Evolutionary conservation across 1,140 invertebrate species (phyloP), one percentile per base, ranked within the genome.

Genomic region (Glossosoma conforme): DNA sequence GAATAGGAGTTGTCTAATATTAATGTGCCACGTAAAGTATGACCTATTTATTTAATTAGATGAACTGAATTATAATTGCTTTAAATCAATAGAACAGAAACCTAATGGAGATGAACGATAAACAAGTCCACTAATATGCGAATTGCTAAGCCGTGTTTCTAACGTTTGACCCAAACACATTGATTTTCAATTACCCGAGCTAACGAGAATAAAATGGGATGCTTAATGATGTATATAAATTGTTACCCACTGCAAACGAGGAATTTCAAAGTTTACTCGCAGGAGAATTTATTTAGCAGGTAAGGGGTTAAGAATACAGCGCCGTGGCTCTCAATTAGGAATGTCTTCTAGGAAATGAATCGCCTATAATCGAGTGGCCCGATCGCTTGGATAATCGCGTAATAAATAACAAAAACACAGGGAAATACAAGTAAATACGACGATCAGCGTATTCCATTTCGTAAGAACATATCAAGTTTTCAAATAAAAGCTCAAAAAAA

Each of bases 131-230:
- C n/a, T n/a, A n/a, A 28, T 8, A 28, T n/a, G 24, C 24, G 24
- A 28, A 28, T 8, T n/a, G 24, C 6, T 28, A 28, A 8, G n/a
- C n/a, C 24, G 24, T 6, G 6, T n/a, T 6, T 6, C 24, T n/a
- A 6, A n/a, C 24, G 24, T n/a, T 19, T 9, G 30, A 42, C 28
- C 38, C 47, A 22, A 41, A 40, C 41, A 38, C 44, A 53, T 53
- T 41, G 51, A 53, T 53, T 53, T 46, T 53, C 51, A 53, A 46
- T 53, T 53, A 53, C 37, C 17, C 17, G 35, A 19, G 41, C 43
- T 53, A 46, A 53, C 37, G 44, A 53, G 35, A 32, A 21, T 53
- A 53, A 53, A 53, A 41, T 46, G 41, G 17, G 36, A 46, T 24
- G 15, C 36, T 24, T 46, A 46, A 46, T 33, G 28, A 35, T 15